A percentile compares a stretch with the other conserved stretches of the same genome.
Conservation (phyloP, 2,113 vertebrate genomes). For the Camelus dromedarius region DNA sequence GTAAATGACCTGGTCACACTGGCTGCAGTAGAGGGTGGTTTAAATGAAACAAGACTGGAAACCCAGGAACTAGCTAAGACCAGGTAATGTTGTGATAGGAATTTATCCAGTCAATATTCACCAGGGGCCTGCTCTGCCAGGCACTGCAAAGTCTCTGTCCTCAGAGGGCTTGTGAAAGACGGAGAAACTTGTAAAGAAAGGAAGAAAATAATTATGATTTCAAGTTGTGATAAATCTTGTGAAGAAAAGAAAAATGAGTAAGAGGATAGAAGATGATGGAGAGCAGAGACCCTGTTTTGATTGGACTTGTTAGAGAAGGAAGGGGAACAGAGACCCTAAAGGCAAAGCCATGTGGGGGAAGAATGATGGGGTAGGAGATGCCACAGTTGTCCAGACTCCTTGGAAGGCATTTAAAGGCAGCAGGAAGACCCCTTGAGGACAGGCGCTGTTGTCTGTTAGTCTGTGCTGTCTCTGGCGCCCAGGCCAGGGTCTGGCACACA, state of each 20-base stretch:
- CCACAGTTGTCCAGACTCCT: neutral
- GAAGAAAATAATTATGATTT: slow-evolving; percentile 18
- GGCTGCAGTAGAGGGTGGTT: neutral
- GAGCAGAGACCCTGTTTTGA: neutral
- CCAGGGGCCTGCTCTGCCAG: neutral
- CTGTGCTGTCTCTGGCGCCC: neutral
- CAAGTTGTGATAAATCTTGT: neutral
- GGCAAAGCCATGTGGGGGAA: neutral
- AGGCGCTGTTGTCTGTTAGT: neutral
- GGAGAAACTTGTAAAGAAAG: neutral
- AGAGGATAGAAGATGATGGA: neutral
- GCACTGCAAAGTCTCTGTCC: neutral
- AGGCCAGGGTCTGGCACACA: neutral
- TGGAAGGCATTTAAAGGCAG: neutral
- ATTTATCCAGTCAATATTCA: neutral
- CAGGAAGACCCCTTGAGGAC: neutral
- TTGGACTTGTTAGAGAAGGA: neutral
- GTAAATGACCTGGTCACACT: neutral
- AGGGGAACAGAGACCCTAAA: neutral
- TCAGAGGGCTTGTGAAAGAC: neutral
- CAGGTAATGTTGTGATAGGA: neutral
- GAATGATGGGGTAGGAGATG: neutral
- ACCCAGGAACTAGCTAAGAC: neutral
- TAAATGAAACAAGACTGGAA: neutral
- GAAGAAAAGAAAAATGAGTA: neutral